Evolutionary conservation across 1,140 invertebrate genomes (phyloP).

Genomic region (Kradibia gibbosae): DNA sequence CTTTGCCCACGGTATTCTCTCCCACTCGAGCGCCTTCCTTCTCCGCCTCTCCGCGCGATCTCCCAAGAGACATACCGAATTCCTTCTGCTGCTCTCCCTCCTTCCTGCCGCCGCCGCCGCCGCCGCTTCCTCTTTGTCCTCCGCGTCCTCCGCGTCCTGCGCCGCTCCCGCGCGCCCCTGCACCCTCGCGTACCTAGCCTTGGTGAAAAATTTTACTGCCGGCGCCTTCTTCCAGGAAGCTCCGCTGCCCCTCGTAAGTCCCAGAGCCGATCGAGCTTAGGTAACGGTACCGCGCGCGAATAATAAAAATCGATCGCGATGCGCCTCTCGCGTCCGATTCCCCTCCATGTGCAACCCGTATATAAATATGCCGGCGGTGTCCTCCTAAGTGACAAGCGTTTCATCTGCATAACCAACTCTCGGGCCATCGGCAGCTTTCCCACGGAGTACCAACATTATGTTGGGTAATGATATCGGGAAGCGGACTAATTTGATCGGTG

Average conservation of each 20-base stretch:
- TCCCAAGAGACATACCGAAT: not conserved
- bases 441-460: constrained; percentile 41
- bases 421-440: constrained; percentile 22
- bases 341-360: not conserved
- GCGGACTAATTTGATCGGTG: constrained; percentile 5
- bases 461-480: not conserved
- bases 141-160: not conserved
- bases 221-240: constrained; percentile 33
- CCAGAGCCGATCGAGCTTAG: constrained; percentile 43
- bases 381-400: constrained; percentile 44
- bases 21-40: not conserved
- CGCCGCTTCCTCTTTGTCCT: not conserved
- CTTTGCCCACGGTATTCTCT: constrained; percentile 33
- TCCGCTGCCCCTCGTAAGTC: constrained; percentile 20
- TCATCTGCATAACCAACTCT: constrained; percentile 21
- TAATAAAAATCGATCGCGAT: constrained; percentile 48
- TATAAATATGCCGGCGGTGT: not conserved
- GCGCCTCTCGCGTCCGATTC: constrained; percentile 29
- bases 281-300: constrained; percentile 46
- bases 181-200: not conserved
- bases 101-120: not conserved
- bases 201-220: constrained; percentile 52
- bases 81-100: constrained; percentile 4
- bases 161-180: not conserved
- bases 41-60: not conserved